These are phyloP conservation scores for Zootoca vivipara DNA, from an alignment of 2,113 vertebrate genomes.

Conservation along the genomic window DNA sequence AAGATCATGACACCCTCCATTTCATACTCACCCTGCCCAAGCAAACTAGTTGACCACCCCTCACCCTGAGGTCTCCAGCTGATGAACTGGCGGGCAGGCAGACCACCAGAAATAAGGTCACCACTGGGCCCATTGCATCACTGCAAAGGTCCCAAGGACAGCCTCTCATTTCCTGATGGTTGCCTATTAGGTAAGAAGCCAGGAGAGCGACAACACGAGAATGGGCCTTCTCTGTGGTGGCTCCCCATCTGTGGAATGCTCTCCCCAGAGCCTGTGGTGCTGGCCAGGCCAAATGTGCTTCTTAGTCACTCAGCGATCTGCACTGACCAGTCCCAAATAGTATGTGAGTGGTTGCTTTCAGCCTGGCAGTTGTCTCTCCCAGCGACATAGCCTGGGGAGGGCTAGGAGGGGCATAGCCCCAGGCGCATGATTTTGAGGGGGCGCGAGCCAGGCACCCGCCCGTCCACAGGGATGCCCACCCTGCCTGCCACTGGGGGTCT, in stretches of 20 bases:
- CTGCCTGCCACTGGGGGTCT: no score
- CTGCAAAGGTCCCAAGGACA: background rate
- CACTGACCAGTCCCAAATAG: background rate
- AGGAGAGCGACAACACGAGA: background rate
- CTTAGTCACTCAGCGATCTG: background rate
- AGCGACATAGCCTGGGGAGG: background rate
- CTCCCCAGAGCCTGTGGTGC: no score
- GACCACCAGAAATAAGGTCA: background rate
- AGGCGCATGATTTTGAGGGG: no score
- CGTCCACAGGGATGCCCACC: no score
- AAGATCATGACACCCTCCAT: background rate
- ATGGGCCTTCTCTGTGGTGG: background rate
- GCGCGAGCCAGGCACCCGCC: no score
- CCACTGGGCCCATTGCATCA: background rate
- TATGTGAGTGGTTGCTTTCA: background rate
- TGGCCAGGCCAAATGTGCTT: no score
- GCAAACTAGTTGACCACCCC: background rate
- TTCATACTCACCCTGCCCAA: background rate
- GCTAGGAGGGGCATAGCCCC: no score
- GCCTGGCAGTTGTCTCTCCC: background rate
- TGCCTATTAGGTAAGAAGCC: background rate
- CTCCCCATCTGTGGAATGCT: no score
- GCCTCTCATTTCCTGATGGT: background rate
- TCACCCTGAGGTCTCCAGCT: no score
- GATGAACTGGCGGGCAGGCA: background rate